These are phyloP conservation scores for Trypoxylus dichotomus DNA, from an alignment of 1,140 invertebrate genomes.

Conservation along the genomic window DNA sequence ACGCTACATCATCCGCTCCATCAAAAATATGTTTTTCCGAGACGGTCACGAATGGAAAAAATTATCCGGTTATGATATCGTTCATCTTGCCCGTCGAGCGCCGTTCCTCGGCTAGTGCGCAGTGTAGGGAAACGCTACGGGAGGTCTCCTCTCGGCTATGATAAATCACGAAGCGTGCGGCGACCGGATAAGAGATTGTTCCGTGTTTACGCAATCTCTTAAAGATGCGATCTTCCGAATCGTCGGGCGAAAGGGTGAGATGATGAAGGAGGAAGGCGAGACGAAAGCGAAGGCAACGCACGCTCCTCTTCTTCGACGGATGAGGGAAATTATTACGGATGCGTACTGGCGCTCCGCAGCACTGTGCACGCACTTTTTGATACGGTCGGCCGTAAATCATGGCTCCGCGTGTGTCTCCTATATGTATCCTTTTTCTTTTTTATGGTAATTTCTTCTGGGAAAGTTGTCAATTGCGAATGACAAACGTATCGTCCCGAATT, in stretches of 20 bases:
- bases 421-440: neutral
- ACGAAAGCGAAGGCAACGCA: neutral
- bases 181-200: conserved; percentile 19
- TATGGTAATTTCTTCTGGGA: conserved; percentile 8
- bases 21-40: conserved; percentile 24
- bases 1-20: conserved; percentile 8
- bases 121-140: neutral
- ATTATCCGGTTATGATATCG: conserved; percentile 25
- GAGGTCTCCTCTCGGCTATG: neutral
- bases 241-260: neutral
- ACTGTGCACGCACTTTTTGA: conserved; percentile 4
- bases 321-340: neutral
- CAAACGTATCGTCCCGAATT: neutral
- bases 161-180: conserved; percentile 20
- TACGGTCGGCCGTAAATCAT: neutral
- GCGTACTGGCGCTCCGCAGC: neutral
- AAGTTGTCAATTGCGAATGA: neutral
- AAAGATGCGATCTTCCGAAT: conserved; percentile 12
- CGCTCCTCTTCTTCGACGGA: neutral
- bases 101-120: neutral
- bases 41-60: conserved; percentile 25
- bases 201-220: conserved; percentile 24
- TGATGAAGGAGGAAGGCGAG: neutral
- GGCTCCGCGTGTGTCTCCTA: neutral
- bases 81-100: neutral